Evolutionary conservation across 2,797 vertebrate species (phyloP).

Genomic region (Sebastes hubbsi): DNA sequence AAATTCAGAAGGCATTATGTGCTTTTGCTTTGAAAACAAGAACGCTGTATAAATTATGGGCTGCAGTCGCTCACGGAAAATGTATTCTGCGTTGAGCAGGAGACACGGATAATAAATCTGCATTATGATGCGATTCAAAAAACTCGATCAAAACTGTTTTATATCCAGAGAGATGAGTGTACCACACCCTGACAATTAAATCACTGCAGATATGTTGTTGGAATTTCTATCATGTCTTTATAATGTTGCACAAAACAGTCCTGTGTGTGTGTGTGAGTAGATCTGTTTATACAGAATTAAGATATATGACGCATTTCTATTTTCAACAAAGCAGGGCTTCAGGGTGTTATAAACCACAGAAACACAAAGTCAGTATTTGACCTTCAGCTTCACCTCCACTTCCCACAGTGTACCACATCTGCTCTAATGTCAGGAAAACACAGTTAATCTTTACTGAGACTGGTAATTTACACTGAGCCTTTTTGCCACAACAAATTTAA

Average conservation of each 20-base stretch:
- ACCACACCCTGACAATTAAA: neutral
- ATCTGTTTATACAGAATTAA: neutral
- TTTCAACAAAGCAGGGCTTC: neutral
- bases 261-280: neutral
- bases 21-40: conserved; percentile 30
- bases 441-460: neutral
- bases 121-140: conserved; percentile 12
- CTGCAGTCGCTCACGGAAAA: conserved; percentile 23
- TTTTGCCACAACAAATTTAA: neutral
- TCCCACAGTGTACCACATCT: neutral
- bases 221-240: neutral
- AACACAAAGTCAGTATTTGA: conserved; percentile 1
- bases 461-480: neutral
- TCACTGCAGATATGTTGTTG: neutral
- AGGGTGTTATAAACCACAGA: neutral
- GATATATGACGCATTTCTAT: neutral
- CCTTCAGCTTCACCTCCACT: conserved; percentile 43
- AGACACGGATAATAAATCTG: conserved; percentile 34
- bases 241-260: neutral
- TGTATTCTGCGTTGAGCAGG: conserved; percentile 10
- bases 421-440: neutral
- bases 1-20: conserved; percentile 8
- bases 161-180: neutral
- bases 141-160: conserved; percentile 8
- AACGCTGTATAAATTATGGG: conserved; percentile 35